Evolutionary conservation across 2,113 vertebrate species (phyloP).

Genomic region (Triplophysa rosa): DNA sequence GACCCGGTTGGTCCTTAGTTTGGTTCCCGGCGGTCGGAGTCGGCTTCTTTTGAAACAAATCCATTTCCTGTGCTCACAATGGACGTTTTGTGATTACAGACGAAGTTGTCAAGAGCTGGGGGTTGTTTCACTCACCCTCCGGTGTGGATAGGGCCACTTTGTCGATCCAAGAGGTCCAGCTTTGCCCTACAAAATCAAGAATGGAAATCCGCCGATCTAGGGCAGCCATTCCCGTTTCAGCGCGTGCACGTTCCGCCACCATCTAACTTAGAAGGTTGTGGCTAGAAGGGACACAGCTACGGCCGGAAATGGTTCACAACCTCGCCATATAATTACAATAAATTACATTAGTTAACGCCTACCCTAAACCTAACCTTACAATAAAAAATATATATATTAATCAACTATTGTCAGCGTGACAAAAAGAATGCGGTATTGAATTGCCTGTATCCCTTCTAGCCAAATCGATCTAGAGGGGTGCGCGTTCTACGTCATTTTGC

Average conservation of each 20-base stretch:
- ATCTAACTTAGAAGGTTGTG: conserved; percentile 51
- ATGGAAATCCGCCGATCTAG: conserved; percentile 82
- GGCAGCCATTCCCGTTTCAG: conserved; percentile 85
- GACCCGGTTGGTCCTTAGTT: conserved; percentile 86
- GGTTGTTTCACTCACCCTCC: conserved; percentile 76
- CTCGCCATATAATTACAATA: too few relatives aligned
- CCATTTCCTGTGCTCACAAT: background rate
- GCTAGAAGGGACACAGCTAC: too few relatives aligned
- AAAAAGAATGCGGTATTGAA: too few relatives aligned
- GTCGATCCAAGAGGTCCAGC: conserved; percentile 84
- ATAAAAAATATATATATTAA: too few relatives aligned
- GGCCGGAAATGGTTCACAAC: too few relatives aligned
- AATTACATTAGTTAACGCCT: too few relatives aligned
- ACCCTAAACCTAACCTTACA: too few relatives aligned
- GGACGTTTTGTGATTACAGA: background rate
- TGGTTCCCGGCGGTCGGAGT: conserved; percentile 70
- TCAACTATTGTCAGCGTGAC: too few relatives aligned
- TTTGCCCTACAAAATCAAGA: conserved; percentile 86
- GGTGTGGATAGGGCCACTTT: conserved; percentile 69
- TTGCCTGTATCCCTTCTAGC: too few relatives aligned
- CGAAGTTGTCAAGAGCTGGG: conserved; percentile 3
- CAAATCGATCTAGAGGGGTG: conserved; percentile 54
- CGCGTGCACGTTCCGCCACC: conserved; percentile 80
- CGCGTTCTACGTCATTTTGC: conserved; percentile 60
- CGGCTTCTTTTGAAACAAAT: conserved; percentile 53